These are phyloP conservation scores for Meloidogyne chitwoodi DNA, from an alignment of 1,140 invertebrate genomes.

Conservation along the genomic window DNA sequence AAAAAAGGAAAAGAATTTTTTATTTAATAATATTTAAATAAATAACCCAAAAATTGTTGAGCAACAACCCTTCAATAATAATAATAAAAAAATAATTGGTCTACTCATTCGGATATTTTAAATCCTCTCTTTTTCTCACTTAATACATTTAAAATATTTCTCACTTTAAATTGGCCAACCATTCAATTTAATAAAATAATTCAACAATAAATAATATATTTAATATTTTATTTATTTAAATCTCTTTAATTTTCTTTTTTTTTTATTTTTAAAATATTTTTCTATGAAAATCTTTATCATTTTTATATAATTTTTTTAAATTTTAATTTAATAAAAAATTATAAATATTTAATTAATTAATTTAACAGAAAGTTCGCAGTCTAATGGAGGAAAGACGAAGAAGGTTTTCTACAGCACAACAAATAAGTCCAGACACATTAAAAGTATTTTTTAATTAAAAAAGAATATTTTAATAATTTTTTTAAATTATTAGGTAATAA, in stretches of 20 bases:
- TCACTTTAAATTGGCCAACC: neutral
- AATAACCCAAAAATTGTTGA: neutral
- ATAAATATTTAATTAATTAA: neutral
- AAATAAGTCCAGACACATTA: slow-evolving; percentile 42
- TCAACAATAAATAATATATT: no score
- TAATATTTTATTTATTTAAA: no score
- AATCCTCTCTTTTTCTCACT: neutral
- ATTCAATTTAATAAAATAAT: neutral
- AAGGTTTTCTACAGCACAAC: slow-evolving; percentile 47
- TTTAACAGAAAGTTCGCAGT: slow-evolving; percentile 37
- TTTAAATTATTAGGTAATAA: slow-evolving; percentile 4
- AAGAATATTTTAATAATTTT: neutral
- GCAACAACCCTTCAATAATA: no score
- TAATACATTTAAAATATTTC: neutral
- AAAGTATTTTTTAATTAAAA: slow-evolving; percentile 21
- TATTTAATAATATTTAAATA: neutral
- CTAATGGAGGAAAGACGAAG: slow-evolving; percentile 47
- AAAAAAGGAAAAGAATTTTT: neutral
- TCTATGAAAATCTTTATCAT: no score
- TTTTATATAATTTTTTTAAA: no score
- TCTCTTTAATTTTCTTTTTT: no score
- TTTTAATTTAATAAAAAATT: neutral
- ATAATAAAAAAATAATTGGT: neutral
- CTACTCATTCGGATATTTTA: neutral
- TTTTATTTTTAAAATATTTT: no score